Evolutionary conservation across 2,113 vertebrate genomes (phyloP), one percentile per base, ranked within the genome.

Genomic region (Ctenodactylus gundi): DNA sequence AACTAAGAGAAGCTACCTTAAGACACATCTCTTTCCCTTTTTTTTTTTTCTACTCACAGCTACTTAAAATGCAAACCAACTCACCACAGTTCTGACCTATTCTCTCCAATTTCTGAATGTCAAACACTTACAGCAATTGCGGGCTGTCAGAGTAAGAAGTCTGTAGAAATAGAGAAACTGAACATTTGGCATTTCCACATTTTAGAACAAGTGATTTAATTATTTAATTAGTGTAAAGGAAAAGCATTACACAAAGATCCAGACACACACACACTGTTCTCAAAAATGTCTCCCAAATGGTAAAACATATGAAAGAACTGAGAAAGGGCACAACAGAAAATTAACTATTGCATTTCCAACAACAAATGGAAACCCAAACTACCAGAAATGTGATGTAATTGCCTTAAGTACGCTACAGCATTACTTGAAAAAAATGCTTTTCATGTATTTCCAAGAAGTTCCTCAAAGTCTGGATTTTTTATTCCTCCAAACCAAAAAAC

Each of bases 81-180:
- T 84, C 34, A 29, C 58, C 55, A 78, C 51, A 75, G 90, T n/a
- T 49, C 82, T 96, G 88, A 97, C 92, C 92, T 97, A 95, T 90
- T 96, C 90, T 85, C 44, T 92, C 77, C 62, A 93, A 85, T 96
- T 94, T 96, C 92, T 95, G 90, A 96, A 97, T 95, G 96, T 96
- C 97, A 97, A 87, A 97, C 62, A 90, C 67, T 96, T 84, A 90
- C 39, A 88, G 88, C 91, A 93, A 83, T 93, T 94, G 90, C 88
- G 92, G 78, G n/a, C 85, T 97, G 95, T 96, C 96, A 94, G 65
- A 92, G 44, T 82, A 77, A 12, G 20, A 93, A 92, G 90, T 85
- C 62, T 77, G 68, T 44, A 7, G 39, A 92, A 95, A 73, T 39
- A 91, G 81, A 93, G 85, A 75, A 96, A 92, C 62, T 65, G 78